A percentile compares a stretch with the other conserved stretches of the same genome.
Conservation (phyloP, 2,888 invertebrate species). For the Bruchidius siliquastri region DNA sequence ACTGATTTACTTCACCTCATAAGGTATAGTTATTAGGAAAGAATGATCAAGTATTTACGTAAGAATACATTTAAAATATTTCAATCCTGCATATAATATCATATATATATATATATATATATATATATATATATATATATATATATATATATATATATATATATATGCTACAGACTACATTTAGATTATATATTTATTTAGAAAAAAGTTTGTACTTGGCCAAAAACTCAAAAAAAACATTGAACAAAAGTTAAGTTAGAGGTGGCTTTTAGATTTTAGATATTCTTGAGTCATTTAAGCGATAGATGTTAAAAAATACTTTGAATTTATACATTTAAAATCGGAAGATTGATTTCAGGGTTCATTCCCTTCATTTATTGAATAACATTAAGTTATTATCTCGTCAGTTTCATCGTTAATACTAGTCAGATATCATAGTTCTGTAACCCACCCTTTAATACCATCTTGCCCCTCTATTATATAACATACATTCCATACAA, state of each 20-base stretch:
- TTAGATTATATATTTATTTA: background rate
- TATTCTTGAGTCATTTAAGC: background rate
- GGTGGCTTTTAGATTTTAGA: background rate
- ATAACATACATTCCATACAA: conserved; percentile 49
- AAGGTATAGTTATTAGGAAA: too few relatives aligned
- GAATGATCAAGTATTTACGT: too few relatives aligned
- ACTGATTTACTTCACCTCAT: too few relatives aligned
- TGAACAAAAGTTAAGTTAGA: background rate
- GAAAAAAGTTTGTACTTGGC: background rate
- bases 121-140: too few relatives aligned
- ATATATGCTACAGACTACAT: background rate
- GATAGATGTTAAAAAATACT: background rate
- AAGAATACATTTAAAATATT: too few relatives aligned
- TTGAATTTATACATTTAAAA: background rate
- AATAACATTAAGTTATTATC: background rate
- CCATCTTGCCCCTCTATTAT: conserved; percentile 48
- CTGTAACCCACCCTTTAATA: conserved; percentile 44
- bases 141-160: background rate
- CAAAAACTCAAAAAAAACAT: background rate
- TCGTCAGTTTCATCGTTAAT: conserved; percentile 41
- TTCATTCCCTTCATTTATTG: background rate
- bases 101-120: too few relatives aligned
- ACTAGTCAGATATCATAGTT: conserved; percentile 46
- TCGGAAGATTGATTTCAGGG: background rate
- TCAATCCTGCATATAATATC: too few relatives aligned